These are phyloP conservation scores for Crypturellus undulatus DNA, from an alignment of 2,113 vertebrate species.

Conservation along the genomic window DNA sequence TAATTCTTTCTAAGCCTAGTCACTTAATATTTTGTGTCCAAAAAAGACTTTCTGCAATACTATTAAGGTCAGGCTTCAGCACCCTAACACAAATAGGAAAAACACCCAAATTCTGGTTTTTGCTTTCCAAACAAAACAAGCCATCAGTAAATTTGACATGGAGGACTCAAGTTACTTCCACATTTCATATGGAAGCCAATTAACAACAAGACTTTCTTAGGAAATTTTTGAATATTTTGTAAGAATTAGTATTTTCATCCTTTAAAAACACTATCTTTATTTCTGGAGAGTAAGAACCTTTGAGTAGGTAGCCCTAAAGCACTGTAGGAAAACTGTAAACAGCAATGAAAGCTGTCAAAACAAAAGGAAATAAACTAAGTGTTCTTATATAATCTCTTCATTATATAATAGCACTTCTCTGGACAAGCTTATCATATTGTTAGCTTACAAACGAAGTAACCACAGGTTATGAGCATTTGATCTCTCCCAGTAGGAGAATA, in stretches of 20 bases:
- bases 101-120: not conserved
- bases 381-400: not conserved
- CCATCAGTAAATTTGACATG: not conserved
- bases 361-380: not conserved
- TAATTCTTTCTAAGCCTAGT: not conserved
- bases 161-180: not conserved
- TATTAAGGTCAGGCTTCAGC: not conserved
- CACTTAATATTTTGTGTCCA: not conserved
- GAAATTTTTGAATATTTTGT: not conserved
- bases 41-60: not conserved
- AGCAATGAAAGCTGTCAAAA: not conserved
- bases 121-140: not conserved
- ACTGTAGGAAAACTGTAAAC: not conserved
- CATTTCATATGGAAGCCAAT: not conserved
- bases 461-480: not conserved
- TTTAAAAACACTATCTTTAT: not conserved
- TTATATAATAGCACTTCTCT: not conserved
- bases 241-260: not conserved
- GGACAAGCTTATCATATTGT: not conserved
- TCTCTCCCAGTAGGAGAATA: not conserved
- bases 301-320: not conserved
- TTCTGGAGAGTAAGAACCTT: constrained; percentile 3
- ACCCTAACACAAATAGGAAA: not conserved
- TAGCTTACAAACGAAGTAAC: not conserved
- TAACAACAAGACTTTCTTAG: not conserved